Evolutionary conservation across 92 coral and sea anemone genomes (phyloP).

Genomic region (Anthopleura xanthogrammica): DNA sequence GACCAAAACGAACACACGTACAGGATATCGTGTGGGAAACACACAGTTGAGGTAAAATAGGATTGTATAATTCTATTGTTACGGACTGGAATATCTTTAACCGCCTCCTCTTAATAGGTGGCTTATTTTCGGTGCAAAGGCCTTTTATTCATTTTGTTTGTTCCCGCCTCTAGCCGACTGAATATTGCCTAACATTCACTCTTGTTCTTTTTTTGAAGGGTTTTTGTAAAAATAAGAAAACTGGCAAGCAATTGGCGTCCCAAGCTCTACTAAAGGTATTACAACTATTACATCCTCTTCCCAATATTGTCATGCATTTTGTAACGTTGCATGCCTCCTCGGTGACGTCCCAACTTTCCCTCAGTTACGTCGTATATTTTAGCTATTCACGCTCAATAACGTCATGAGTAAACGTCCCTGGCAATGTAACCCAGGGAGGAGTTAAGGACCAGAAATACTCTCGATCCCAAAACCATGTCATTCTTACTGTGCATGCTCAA

Average conservation of each 20-base stretch:
- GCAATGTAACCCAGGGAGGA: too few species aligned
- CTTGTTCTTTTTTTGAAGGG: conserved; percentile 46
- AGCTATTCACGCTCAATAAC: too few species aligned
- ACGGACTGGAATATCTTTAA: background rate
- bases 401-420: too few species aligned
- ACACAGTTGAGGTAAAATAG: conserved; percentile 66
- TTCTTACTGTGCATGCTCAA: too few species aligned
- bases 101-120: too few species aligned
- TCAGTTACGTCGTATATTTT: too few species aligned
- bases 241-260: conserved; percentile 87
- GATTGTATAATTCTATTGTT: background rate
- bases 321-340: background rate
- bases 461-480: too few species aligned
- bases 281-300: background rate
- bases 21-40: conserved; percentile 88
- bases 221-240: conserved; percentile 78
- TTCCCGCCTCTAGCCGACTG: too few species aligned
- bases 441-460: too few species aligned
- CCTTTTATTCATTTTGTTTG: too few species aligned
- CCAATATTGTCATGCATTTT: background rate
- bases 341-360: too few species aligned
- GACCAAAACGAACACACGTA: conserved; percentile 53
- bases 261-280: conserved; percentile 84
- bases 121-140: too few species aligned
- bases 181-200: background rate